phyloP scores from a whole-genome alignment of 2,797 vertebrate species.

The Botia almorhae region DNA sequence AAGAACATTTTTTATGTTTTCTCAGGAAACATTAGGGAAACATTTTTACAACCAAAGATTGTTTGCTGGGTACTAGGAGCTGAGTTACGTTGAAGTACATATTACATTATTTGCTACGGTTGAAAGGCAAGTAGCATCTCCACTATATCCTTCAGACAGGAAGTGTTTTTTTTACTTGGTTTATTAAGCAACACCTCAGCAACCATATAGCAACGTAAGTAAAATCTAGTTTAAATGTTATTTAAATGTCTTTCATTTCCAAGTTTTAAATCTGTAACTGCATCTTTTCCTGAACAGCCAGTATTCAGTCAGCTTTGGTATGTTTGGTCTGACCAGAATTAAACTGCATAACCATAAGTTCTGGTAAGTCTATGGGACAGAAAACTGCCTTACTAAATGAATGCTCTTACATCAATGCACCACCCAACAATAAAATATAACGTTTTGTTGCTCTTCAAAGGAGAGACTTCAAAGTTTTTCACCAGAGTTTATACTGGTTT shows the following conservation, averaged over 20 bases:
- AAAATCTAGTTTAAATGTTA: not conserved
- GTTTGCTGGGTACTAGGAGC: too few species aligned
- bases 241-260: not conserved
- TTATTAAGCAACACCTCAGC: not conserved
- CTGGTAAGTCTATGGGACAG: conserved; percentile 16
- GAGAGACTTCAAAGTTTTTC: conserved; percentile 44
- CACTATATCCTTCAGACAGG: too few species aligned
- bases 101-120: too few species aligned
- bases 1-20: too few species aligned
- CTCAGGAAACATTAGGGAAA: too few species aligned
- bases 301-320: not conserved
- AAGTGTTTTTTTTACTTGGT: too few species aligned
- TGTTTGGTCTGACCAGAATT: conserved; percentile 1
- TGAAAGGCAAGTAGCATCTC: too few species aligned
- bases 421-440: conserved; percentile 22
- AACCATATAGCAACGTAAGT: too few species aligned
- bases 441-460: conserved; percentile 50
- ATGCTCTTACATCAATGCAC: conserved; percentile 35
- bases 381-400: conserved; percentile 33
- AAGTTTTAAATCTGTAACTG: not conserved
- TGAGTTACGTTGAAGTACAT: too few species aligned
- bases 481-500: conserved; percentile 37
- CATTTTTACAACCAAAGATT: too few species aligned
- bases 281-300: not conserved
- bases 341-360: not conserved